Conservation (phyloP, 1,140 invertebrate genomes). For the Drosophila sp. region DNA sequence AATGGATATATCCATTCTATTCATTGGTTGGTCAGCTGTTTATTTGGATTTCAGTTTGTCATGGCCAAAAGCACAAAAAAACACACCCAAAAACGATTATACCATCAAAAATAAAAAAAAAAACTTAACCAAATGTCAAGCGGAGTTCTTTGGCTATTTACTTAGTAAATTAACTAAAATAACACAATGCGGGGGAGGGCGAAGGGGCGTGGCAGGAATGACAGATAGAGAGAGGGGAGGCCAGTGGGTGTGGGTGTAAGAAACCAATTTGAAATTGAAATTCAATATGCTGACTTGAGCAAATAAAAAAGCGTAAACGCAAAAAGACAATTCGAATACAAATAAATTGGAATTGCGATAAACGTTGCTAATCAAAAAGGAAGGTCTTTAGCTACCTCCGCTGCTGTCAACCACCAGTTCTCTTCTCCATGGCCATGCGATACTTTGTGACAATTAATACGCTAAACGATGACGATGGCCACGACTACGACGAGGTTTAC, state of each 20-base stretch:
- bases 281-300: constrained; percentile 69
- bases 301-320: constrained; percentile 50
- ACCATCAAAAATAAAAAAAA: constrained; percentile 1
- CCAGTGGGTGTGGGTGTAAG: not conserved
- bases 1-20: not conserved
- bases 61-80: constrained; percentile 1
- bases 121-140: constrained; percentile 38
- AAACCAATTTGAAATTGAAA: constrained; percentile 76
- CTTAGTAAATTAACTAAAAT: constrained; percentile 81
- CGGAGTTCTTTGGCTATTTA: constrained; percentile 57
- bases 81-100: constrained; percentile 65
- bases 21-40: constrained; percentile 3
- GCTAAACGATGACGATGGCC: constrained; percentile 60
- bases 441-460: constrained; percentile 80
- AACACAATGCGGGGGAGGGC: constrained; percentile 26
- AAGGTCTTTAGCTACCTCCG: constrained; percentile 36
- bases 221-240: no score
- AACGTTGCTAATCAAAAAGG: constrained; percentile 74
- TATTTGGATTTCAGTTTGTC: constrained; percentile 9
- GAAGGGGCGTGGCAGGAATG: constrained; percentile 16
- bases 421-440: constrained; percentile 49
- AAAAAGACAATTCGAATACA: constrained; percentile 62
- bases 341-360: constrained; percentile 77
- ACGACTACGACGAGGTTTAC: constrained; percentile 1
- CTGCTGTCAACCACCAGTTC: constrained; percentile 8